Evolutionary conservation across 2,888 invertebrate genomes (phyloP), one percentile per base, ranked within the genome.

Genomic region (Barypeithes pellucidus): DNA sequence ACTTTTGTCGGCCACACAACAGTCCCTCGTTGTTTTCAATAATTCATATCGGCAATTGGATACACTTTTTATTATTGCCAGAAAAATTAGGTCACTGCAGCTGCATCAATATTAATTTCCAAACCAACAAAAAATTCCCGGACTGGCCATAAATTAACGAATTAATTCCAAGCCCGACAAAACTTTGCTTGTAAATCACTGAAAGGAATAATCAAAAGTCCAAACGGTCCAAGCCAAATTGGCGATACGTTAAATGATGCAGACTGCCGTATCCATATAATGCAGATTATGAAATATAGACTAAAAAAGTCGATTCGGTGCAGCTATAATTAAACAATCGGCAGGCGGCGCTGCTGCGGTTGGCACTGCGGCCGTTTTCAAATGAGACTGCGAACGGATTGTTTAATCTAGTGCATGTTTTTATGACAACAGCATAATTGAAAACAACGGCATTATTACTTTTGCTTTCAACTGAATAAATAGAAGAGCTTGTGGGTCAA

Each of bases 161-260:
- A 69, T 73, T 73, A 69, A 73, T 73, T 73, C 62, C 69, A 45
- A 57, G 47, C 69, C 41, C 63, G 69, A 69, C 76, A 75, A 71
- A 76, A 75, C 74, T 68, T 62, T 68, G 63, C 66, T 71, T 70
- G 75, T 79, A 77, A 79, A 79, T 79, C 79, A 79, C 71, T 45
- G 62, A 68, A 65, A 67, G 75, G 78, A 76, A 79, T 77, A 77
- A 78, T 79, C 77, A 77, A 78, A 79, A 79, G 78, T 77, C 77
- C 76, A 74, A n/a, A 76, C 78, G 65, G 61, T 61, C 60, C 72
- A 60, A 45, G 72, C 77, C 77, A 75, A 79, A 79, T 78, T 76
- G 78, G 75, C 78, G 78, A 78, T 77, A 78, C 77, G 78, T 76
- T 78, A 77, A 79, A 79, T 77, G 78, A 78, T 77, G 79, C 78